These are phyloP conservation scores for Albula glossodonta DNA, from an alignment of 2,113 vertebrate species.

Conservation along the genomic window DNA sequence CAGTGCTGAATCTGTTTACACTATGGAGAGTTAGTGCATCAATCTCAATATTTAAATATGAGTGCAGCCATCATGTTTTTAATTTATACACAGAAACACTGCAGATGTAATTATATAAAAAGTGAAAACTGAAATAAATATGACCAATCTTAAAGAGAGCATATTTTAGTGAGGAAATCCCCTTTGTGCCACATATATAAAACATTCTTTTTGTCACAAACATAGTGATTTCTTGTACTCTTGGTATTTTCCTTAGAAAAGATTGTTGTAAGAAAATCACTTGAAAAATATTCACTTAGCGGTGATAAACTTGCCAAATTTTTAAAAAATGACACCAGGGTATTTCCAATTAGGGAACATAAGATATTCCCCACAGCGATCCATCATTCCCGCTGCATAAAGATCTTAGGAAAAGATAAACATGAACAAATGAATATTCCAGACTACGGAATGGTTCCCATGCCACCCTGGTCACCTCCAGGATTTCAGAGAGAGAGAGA, in stretches of 20 bases:
- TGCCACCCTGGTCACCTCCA: not conserved
- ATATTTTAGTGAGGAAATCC: not conserved
- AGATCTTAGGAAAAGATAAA: slow-evolving; percentile 12
- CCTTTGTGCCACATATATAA: not conserved
- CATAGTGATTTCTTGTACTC: not conserved
- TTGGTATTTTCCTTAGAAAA: not conserved
- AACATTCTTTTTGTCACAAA: not conserved
- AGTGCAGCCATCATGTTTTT: not conserved
- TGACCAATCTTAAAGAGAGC: not conserved
- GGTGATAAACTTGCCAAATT: not conserved
- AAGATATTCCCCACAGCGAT: slow-evolving; percentile 7
- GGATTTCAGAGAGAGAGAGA: slow-evolving; percentile 11
- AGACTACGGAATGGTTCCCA: not conserved
- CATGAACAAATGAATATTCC: slow-evolving; percentile 18
- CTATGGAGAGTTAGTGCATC: not conserved
- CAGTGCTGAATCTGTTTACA: not conserved
- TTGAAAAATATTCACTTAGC: not conserved
- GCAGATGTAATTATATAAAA: not conserved
- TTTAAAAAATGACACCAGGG: not conserved
- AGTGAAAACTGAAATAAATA: not conserved
- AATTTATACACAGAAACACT: not conserved
- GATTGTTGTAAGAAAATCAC: not conserved
- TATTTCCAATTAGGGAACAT: slow-evolving; percentile 19
- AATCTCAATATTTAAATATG: not conserved
- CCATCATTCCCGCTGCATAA: slow-evolving; percentile 10